A percentile compares a stretch with the other conserved stretches of the same genome.
phyloP scores from a whole-genome alignment of 2,797 vertebrate genomes.

The Margarornis squamiger region DNA sequence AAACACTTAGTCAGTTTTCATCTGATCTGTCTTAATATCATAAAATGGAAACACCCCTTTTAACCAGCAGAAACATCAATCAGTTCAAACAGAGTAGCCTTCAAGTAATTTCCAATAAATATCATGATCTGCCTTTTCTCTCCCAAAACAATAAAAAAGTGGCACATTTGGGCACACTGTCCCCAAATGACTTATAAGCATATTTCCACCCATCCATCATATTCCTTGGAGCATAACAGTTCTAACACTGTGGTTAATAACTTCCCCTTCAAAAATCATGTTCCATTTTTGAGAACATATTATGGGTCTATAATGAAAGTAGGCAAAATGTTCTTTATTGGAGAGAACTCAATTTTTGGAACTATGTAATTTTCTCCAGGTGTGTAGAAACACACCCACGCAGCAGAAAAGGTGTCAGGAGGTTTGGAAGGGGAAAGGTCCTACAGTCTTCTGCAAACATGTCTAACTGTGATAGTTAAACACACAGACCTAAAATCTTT shows the following conservation, averaged over 20 bases:
- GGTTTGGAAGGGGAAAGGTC: not conserved
- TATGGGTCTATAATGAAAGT: conserved; percentile 23
- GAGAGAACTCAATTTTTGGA: not conserved
- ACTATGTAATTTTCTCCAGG: not conserved
- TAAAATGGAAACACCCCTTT: not conserved
- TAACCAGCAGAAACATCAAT: not conserved
- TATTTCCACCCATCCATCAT: conserved; percentile 11
- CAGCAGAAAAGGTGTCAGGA: not conserved
- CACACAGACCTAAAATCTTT: not conserved
- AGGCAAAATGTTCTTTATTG: not conserved
- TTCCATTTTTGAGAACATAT: conserved; percentile 34
- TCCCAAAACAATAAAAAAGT: not conserved
- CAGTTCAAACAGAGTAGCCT: not conserved
- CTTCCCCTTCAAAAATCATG: conserved; percentile 17
- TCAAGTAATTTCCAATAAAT: not conserved
- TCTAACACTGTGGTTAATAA: conserved; percentile 19
- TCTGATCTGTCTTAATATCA: not conserved
- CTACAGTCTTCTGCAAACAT: not conserved
- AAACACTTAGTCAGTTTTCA: not conserved
- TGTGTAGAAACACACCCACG: not conserved
- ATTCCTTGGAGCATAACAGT: not conserved
- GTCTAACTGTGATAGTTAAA: not conserved
- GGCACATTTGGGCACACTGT: not conserved
- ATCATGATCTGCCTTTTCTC: not conserved
- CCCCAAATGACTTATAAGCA: not conserved